Evolutionary conservation across 2,888 invertebrate genomes (phyloP).

Genomic region (Tryphoninae sp.): DNA sequence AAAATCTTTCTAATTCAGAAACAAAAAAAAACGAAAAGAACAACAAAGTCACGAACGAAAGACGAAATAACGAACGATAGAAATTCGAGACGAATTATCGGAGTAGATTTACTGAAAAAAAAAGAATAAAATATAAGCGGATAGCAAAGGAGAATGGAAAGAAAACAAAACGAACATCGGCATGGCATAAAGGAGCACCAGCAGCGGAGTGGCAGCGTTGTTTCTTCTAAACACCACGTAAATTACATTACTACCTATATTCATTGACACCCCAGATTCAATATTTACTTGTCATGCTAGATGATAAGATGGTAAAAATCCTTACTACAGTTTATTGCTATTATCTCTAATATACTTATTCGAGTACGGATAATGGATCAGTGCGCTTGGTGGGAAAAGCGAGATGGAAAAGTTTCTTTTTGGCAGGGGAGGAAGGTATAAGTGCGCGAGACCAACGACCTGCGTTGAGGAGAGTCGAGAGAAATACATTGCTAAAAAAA

Average conservation of each 20-base stretch:
- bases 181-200: conserved; percentile 60
- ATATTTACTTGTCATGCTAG: conserved; percentile 80
- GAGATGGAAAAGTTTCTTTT: conserved; percentile 28
- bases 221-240: conserved; percentile 67
- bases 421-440: conserved; percentile 11
- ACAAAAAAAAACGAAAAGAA: conserved; percentile 12
- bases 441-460: conserved; percentile 11
- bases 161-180: conserved; percentile 39
- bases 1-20: conserved; percentile 64
- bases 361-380: conserved; percentile 73
- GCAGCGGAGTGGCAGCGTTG: conserved; percentile 61
- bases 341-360: conserved; percentile 78
- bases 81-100: conserved; percentile 24
- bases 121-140: conserved; percentile 47
- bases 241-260: conserved; percentile 70
- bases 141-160: conserved; percentile 35
- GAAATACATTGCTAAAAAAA: conserved; percentile 25
- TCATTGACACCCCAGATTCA: conserved; percentile 72
- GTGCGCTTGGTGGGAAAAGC: conserved; percentile 57
- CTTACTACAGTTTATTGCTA: conserved; percentile 79
- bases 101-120: conserved; percentile 48
- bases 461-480: conserved; percentile 51
- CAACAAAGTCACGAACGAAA: conserved; percentile 8
- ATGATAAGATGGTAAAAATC: conserved; percentile 78
- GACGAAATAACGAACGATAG: conserved; percentile 30